These are phyloP conservation scores for Dione vanillae DNA, from an alignment of 2,888 invertebrate genomes.

Conservation along the genomic window DNA sequence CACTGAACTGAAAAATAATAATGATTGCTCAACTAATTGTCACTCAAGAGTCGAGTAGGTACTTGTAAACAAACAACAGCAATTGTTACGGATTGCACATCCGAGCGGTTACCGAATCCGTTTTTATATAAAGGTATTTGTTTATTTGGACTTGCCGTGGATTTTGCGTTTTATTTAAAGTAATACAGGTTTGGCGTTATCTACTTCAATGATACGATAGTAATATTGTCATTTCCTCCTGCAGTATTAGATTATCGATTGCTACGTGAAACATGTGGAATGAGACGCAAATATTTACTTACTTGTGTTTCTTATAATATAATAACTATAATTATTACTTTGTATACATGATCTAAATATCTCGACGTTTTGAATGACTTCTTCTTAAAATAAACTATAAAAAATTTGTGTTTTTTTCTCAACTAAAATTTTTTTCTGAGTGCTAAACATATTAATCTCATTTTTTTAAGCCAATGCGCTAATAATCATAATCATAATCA, in stretches of 20 bases:
- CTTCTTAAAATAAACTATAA: too few relatives aligned
- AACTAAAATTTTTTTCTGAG: too few relatives aligned
- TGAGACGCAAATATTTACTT: too few relatives aligned
- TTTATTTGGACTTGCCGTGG: conserved; percentile 38
- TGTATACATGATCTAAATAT: neutral
- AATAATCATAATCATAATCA: too few relatives aligned
- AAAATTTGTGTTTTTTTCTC: too few relatives aligned
- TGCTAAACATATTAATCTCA: too few relatives aligned
- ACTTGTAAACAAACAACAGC: conserved; percentile 66
- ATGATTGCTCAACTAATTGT: conserved; percentile 75
- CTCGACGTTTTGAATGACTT: neutral
- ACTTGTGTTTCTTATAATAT: neutral
- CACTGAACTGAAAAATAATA: conserved; percentile 60
- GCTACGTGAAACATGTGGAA: neutral
- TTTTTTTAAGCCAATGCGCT: neutral
- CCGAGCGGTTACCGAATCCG: conserved; percentile 53
- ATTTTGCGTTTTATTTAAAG: neutral
- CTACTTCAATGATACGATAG: conserved; percentile 32
- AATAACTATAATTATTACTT: neutral
- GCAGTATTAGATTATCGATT: neutral
- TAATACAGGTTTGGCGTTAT: conserved; percentile 25
- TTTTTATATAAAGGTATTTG: conserved; percentile 43
- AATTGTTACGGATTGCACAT: conserved; percentile 63
- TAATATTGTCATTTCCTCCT: conserved; percentile 28
- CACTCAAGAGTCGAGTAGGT: conserved; percentile 55